Evolutionary conservation across 1,140 invertebrate genomes (phyloP).

Genomic region (Glossosoma conforme): DNA sequence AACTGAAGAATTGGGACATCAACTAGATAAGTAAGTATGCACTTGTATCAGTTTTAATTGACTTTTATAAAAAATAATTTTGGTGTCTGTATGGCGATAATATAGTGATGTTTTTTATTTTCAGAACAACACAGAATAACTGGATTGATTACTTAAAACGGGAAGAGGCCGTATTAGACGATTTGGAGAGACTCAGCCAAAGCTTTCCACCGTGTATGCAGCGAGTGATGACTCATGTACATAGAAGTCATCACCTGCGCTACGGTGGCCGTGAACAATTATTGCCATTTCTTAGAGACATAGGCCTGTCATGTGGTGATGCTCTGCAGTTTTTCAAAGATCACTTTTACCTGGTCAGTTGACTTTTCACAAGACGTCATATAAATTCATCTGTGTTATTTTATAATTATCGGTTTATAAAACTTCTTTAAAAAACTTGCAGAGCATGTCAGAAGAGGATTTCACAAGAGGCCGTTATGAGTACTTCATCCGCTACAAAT

Average conservation of each 20-base stretch:
- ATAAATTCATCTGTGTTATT: not conserved
- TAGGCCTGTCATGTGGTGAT: slow-evolving; percentile 16
- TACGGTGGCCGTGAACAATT: slow-evolving; percentile 13
- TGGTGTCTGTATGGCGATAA: too few species aligned
- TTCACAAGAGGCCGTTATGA: slow-evolving; percentile 9
- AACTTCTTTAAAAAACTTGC: not conserved
- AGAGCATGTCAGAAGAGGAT: slow-evolving; percentile 10
- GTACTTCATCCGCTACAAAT: slow-evolving; percentile 13
- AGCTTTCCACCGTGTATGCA: slow-evolving; percentile 24
- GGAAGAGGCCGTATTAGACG: not conserved
- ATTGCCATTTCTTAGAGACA: slow-evolving; percentile 21
- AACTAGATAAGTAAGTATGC: too few species aligned
- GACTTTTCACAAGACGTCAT: not conserved
- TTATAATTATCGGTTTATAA: not conserved
- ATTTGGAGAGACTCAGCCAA: too few species aligned
- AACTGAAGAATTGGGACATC: too few species aligned
- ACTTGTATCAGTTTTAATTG: too few species aligned
- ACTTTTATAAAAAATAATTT: too few species aligned
- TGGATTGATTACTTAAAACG: too few species aligned
- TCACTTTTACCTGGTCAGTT: slow-evolving; percentile 15
- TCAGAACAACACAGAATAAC: too few species aligned
- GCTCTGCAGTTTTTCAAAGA: slow-evolving; percentile 15
- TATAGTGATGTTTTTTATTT: too few species aligned
- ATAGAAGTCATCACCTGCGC: slow-evolving; percentile 11
- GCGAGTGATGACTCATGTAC: slow-evolving; percentile 14